phyloP scores from a whole-genome alignment of 2,888 invertebrate genomes.

The Stegophylla sp. region DNA sequence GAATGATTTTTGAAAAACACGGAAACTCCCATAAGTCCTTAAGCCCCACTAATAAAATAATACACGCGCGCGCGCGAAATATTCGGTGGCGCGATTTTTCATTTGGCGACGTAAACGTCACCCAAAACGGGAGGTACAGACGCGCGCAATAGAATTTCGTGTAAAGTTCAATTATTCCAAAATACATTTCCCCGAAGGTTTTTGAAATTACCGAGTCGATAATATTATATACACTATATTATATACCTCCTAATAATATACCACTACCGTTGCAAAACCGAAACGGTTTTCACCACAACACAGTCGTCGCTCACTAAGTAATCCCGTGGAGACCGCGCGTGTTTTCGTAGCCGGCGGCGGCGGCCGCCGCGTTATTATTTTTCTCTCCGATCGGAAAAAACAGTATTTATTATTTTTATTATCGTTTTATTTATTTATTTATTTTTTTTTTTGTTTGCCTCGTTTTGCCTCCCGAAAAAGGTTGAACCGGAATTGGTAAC shows the following conservation, averaged over 20 bases:
- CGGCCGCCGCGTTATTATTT: constrained; percentile 40
- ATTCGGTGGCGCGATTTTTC: too few species aligned
- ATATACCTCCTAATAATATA: neutral
- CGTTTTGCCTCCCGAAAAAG: neutral
- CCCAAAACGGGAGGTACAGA: too few species aligned
- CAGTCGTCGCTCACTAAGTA: constrained; percentile 27
- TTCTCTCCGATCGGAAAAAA: constrained; percentile 38
- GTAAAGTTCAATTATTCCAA: constrained; percentile 24
- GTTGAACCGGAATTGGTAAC: constrained; percentile 36
- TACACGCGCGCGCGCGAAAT: too few species aligned
- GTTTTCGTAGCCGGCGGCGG: constrained; percentile 39
- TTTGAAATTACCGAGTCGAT: constrained; percentile 1
- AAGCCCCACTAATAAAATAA: too few species aligned
- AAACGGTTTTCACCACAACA: constrained; percentile 17
- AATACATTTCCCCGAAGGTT: constrained; percentile 21
- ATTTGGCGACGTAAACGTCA: neutral
- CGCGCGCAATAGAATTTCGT: neutral
- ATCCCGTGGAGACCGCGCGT: constrained; percentile 20
- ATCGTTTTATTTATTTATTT: neutral
- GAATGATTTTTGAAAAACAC: too few species aligned
- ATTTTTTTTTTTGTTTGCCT: neutral
- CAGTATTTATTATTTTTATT: neutral
- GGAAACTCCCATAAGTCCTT: too few species aligned
- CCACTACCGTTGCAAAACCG: neutral
- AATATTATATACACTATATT: too few species aligned